These are phyloP conservation scores for Popillia japonica DNA, from an alignment of 1,140 invertebrate species.

Conservation along the genomic window DNA sequence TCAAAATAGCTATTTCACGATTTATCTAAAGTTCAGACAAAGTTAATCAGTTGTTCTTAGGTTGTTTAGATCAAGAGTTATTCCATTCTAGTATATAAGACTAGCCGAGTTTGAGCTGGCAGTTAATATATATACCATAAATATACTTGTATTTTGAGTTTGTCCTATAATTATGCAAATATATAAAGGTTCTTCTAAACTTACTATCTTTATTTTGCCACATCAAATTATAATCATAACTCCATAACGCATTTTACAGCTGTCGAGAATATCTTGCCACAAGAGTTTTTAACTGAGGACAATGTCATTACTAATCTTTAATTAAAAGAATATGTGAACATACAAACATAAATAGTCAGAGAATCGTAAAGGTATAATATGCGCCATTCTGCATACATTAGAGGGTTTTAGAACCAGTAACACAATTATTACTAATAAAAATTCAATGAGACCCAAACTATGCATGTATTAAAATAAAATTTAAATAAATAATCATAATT, in stretches of 20 bases:
- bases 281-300: too few relatives aligned
- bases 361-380: background rate
- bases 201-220: background rate
- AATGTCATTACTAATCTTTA: background rate
- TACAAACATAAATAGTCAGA: background rate
- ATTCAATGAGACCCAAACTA: background rate
- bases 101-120: too few relatives aligned
- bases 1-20: too few relatives aligned
- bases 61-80: too few relatives aligned
- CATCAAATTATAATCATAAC: background rate
- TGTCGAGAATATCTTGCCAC: too few relatives aligned
- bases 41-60: too few relatives aligned
- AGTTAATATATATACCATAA: too few relatives aligned
- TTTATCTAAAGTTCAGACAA: too few relatives aligned
- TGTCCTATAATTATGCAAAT: too few relatives aligned
- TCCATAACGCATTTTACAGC: background rate
- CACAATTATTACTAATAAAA: conserved; percentile 8
- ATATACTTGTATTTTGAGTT: too few relatives aligned
- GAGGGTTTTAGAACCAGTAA: background rate
- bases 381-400: background rate
- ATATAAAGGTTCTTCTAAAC: too few relatives aligned
- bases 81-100: too few relatives aligned
- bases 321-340: background rate
- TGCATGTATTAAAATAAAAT: background rate
- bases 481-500: conserved; percentile 7